Conservation (phyloP, 2,888 invertebrate genomes). For the Asteroscopus sphinx region DNA sequence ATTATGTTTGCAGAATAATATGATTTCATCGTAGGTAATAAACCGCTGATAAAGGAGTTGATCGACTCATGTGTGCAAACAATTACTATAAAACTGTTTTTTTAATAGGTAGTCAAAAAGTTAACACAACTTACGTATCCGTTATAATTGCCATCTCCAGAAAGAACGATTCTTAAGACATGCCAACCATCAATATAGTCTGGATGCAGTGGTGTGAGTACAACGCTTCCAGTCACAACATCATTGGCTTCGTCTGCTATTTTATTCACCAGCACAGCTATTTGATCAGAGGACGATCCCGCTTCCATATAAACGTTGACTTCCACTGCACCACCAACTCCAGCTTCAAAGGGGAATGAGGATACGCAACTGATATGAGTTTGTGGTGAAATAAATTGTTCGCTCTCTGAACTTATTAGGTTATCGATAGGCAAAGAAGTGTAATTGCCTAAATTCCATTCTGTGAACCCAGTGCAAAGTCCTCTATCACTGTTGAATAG, state of each 20-base stretch:
- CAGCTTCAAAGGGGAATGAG: conserved; percentile 45
- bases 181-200: conserved; percentile 58
- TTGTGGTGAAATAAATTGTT: conserved; percentile 48
- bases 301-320: conserved; percentile 58
- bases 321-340: conserved; percentile 55
- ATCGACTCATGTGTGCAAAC: too few relatives aligned
- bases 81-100: too few relatives aligned
- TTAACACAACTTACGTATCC: conserved; percentile 58
- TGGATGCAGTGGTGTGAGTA: conserved; percentile 28
- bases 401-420: conserved; percentile 47
- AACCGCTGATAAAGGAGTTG: not conserved
- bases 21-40: not conserved
- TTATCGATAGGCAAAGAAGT: conserved; percentile 21
- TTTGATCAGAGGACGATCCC: conserved; percentile 35
- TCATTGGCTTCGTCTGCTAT: conserved; percentile 41
- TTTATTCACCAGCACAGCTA: conserved; percentile 54
- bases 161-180: conserved; percentile 30
- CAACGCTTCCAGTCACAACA: conserved; percentile 41
- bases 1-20: not conserved
- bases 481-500: conserved; percentile 43
- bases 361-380: conserved; percentile 49
- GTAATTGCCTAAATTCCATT: conserved; percentile 46
- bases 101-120: not conserved
- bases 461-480: conserved; percentile 47
- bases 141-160: conserved; percentile 23